Conservation (phyloP, 2,888 invertebrate species). For the Epirrhoe alternata region DNA sequence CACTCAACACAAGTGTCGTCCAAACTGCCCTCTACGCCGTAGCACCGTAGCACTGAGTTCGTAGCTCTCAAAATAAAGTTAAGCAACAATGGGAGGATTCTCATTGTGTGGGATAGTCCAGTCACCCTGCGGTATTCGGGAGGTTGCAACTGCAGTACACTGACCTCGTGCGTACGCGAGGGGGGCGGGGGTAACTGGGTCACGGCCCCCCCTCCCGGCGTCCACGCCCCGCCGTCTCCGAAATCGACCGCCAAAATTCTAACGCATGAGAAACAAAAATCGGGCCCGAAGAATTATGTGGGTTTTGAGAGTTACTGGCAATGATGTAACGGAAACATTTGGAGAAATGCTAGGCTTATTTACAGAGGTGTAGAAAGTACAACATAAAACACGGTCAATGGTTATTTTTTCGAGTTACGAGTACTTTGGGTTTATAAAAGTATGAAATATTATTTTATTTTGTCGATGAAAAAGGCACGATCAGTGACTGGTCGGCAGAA, state of each 20-base stretch:
- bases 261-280: conserved; percentile 44
- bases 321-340: conserved; percentile 16
- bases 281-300: conserved; percentile 32
- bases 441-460: too few species aligned
- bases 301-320: conserved; percentile 26
- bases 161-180: conserved; percentile 83
- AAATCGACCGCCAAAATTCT: conserved; percentile 81
- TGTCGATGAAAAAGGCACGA: too few species aligned
- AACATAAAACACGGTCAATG: not conserved
- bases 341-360: conserved; percentile 1
- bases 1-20: conserved; percentile 26
- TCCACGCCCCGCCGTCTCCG: conserved; percentile 56
- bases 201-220: conserved; percentile 62
- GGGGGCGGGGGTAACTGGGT: conserved; percentile 64
- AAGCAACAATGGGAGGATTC: conserved; percentile 39
- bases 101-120: conserved; percentile 59
- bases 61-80: conserved; percentile 36
- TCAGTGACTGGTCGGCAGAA: too few species aligned
- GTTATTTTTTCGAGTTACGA: not conserved
- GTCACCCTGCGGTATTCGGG: conserved; percentile 76
- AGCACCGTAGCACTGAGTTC: conserved; percentile 9
- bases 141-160: conserved; percentile 83
- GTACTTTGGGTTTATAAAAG: too few species aligned
- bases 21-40: conserved; percentile 23
- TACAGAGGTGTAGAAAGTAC: not conserved